Evolutionary conservation across 2,888 invertebrate species (phyloP).

Genomic region (Apocheima hispidaria): DNA sequence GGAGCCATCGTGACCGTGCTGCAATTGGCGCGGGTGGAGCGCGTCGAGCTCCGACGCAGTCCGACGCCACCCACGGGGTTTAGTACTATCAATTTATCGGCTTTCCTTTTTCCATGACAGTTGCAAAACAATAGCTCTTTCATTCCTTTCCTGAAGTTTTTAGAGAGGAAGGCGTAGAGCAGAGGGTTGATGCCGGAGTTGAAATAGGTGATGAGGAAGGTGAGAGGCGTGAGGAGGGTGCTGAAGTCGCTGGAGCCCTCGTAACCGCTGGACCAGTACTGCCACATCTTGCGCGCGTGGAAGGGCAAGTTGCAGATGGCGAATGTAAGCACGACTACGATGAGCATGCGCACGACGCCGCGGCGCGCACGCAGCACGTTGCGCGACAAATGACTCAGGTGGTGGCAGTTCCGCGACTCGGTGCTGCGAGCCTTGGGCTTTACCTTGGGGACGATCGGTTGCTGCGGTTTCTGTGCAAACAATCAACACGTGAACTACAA

Average conservation of each 20-base stretch:
- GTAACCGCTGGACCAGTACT: constrained; percentile 91
- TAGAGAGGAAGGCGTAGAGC: constrained; percentile 94
- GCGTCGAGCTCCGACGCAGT: constrained; percentile 78
- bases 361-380: constrained; percentile 92
- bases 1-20: constrained; percentile 84
- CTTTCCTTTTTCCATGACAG: constrained; percentile 72
- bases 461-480: constrained; percentile 50
- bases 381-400: constrained; percentile 90
- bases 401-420: constrained; percentile 84
- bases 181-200: constrained; percentile 97
- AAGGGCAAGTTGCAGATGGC: constrained; percentile 96
- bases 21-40: constrained; percentile 84
- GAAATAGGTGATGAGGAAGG: constrained; percentile 94
- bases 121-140: constrained; percentile 91
- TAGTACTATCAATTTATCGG: constrained; percentile 74
- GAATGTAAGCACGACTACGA: constrained; percentile 95
- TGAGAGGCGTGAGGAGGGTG: constrained; percentile 92
- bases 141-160: constrained; percentile 94
- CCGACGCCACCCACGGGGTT: constrained; percentile 78
- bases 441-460: constrained; percentile 59
- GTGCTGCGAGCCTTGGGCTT: constrained; percentile 70
- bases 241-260: constrained; percentile 91
- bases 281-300: constrained; percentile 95
- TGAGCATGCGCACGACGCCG: constrained; percentile 95
- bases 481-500: background rate